phyloP scores from a whole-genome alignment of 2,888 invertebrate species.

The Hipparchia semele region DNA sequence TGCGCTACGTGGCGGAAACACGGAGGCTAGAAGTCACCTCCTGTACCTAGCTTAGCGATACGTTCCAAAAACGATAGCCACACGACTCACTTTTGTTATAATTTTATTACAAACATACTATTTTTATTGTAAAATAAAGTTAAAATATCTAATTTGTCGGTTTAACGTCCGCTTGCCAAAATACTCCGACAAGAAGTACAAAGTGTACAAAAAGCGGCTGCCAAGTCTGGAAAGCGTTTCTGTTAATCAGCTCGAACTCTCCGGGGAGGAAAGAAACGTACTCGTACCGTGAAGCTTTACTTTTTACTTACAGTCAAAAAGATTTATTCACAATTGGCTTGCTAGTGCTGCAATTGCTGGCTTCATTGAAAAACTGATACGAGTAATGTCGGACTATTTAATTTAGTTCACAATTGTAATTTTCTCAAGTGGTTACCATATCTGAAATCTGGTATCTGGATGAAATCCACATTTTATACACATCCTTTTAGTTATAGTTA shows the following conservation, averaged over 20 bases:
- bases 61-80: too few species aligned
- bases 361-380: conserved; percentile 3
- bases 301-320: conserved; percentile 10
- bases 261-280: conserved; percentile 3
- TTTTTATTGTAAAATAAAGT: background rate
- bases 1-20: too few species aligned
- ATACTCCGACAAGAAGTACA: conserved; percentile 12
- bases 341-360: background rate
- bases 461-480: too few species aligned
- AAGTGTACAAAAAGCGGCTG: conserved; percentile 8
- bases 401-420: background rate
- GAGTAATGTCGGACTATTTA: too few species aligned
- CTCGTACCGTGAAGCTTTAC: background rate
- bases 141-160: background rate
- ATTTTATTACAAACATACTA: too few species aligned
- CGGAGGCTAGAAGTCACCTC: too few species aligned
- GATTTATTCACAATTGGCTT: conserved; percentile 9
- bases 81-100: too few species aligned
- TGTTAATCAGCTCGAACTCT: conserved; percentile 12
- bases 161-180: conserved; percentile 2
- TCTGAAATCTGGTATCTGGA: too few species aligned
- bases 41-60: too few species aligned
- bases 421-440: too few species aligned
- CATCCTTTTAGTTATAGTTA: too few species aligned
- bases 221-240: conserved; percentile 14